These are phyloP conservation scores for Drosophila pandora DNA, from an alignment of 1,140 invertebrate species.

Conservation along the genomic window DNA sequence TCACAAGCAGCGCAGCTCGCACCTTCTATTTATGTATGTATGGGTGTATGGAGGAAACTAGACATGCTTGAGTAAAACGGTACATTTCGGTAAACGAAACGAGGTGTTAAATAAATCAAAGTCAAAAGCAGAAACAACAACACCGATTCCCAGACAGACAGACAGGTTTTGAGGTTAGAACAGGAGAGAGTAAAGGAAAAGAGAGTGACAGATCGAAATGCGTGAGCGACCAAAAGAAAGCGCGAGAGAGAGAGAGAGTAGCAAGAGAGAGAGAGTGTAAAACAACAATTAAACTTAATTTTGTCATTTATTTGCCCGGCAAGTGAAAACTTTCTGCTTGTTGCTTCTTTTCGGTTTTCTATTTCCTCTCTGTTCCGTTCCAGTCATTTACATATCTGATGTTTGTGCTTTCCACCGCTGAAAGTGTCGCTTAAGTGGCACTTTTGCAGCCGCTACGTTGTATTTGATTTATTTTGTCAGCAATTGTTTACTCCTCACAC, in stretches of 20 bases:
- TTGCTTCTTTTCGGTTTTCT: constrained; percentile 38
- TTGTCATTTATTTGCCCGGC: constrained; percentile 47
- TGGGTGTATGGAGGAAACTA: constrained; percentile 11
- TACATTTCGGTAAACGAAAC: constrained; percentile 44
- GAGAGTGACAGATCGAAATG: constrained; percentile 31
- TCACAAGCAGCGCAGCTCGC: too few relatives aligned
- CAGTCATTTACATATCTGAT: constrained; percentile 11
- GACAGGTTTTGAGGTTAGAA: constrained; percentile 56
- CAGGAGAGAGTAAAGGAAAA: constrained; percentile 19
- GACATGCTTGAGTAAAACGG: constrained; percentile 48
- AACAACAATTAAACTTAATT: constrained; percentile 54
- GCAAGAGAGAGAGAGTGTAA: constrained; percentile 25
- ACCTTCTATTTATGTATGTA: too few relatives aligned
- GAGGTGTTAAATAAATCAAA: constrained; percentile 63
- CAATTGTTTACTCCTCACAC: constrained; percentile 53
- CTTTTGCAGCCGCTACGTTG: constrained; percentile 43
- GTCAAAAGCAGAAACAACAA: constrained; percentile 38
- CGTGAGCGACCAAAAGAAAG: constrained; percentile 50
- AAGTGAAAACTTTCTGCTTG: constrained; percentile 53
- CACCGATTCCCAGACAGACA: constrained; percentile 28
- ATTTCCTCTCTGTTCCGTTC: constrained; percentile 38
- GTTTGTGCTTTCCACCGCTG: constrained; percentile 65
- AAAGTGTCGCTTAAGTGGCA: constrained; percentile 72
- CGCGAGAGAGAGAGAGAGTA: constrained; percentile 8
- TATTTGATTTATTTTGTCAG: constrained; percentile 55